Evolutionary conservation across 2,888 invertebrate genomes (phyloP), one percentile per base, ranked within the genome.

Genomic region (Oscheius sp.): DNA sequence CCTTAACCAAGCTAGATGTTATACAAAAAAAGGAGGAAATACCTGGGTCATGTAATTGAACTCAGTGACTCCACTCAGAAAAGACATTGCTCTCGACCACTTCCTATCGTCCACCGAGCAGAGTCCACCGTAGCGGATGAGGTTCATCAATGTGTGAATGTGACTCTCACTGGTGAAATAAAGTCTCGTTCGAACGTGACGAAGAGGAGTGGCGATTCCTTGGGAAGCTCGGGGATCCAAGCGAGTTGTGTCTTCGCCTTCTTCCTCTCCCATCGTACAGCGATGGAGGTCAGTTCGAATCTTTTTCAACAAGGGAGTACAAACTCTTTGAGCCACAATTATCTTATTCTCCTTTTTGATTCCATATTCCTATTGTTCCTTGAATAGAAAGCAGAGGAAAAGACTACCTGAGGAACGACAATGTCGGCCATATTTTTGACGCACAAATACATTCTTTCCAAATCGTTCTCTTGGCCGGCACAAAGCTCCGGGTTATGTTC

Each of bases 151-250:
- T 10, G 96, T 97, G 89, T 99, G 98, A 74, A 98, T 95, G 89
- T 99, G 98, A 87, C 95, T 95, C 90, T 98, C 98, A 87, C 96
- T 96, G 1, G 98, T 99, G 88, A 98, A 99, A 89, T 99, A 99
- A 46, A 99, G 90, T n/a, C 98, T 91, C 6, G 97, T 98, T 75
- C 97, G 91, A 29, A 98, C 98, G 89, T 98, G 97, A 48, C 98
- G 90, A 52, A 96, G 95, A 29, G 98, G 98, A 84, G 96, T 95
- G 45, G 96, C 94, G 74, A 98, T 97, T 46, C 97, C 97, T 92
- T 87, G 55, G 64, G 83, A 84, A n/a, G 84, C 85, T 29, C 82
- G 57, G 39, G 97, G 96, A 90, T 98, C 96, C 25, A 98, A 89
- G 75, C 97, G 90, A 86, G 97, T 98, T 33, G 95, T 94, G 61